These are phyloP conservation scores for Lasius fuliginosus DNA, from an alignment of 2,888 invertebrate genomes.

Conservation along the genomic window DNA sequence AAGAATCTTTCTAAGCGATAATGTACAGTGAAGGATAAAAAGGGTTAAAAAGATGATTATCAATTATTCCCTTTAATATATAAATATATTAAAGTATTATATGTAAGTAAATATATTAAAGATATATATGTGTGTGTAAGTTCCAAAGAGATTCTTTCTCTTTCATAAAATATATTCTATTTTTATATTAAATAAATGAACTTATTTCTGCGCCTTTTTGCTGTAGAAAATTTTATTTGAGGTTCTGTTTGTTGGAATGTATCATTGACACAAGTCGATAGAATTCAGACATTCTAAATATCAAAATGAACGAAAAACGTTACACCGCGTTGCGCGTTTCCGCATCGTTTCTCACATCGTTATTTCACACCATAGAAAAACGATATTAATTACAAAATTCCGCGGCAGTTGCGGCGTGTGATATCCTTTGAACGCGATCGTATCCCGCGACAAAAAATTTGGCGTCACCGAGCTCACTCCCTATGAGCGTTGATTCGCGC, in stretches of 20 bases:
- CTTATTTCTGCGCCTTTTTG: not conserved
- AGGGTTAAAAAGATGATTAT: not conserved
- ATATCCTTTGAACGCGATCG: constrained; percentile 44
- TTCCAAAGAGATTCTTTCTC: not conserved
- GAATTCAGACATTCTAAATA: constrained; percentile 6
- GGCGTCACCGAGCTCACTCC: constrained; percentile 14
- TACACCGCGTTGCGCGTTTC: constrained; percentile 27
- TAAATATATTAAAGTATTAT: too few relatives aligned
- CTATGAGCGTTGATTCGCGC: constrained; percentile 35
- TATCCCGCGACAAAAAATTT: constrained; percentile 45
- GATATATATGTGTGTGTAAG: not conserved
- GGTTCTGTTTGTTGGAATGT: not conserved
- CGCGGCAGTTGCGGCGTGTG: constrained; percentile 68
- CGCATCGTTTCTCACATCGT: constrained; percentile 32
- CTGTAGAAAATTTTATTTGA: not conserved
- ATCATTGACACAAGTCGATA: not conserved
- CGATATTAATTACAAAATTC: constrained; percentile 83
- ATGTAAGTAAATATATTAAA: too few relatives aligned
- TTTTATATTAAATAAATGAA: not conserved
- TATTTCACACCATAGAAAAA: constrained; percentile 70
- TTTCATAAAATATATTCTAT: not conserved
- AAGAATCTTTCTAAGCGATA: not conserved
- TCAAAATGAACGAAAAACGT: constrained; percentile 27
- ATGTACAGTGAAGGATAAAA: not conserved
- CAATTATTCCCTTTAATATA: not conserved